phyloP scores from a whole-genome alignment of 2,113 vertebrate genomes.

The Myocastor coypus region DNA sequence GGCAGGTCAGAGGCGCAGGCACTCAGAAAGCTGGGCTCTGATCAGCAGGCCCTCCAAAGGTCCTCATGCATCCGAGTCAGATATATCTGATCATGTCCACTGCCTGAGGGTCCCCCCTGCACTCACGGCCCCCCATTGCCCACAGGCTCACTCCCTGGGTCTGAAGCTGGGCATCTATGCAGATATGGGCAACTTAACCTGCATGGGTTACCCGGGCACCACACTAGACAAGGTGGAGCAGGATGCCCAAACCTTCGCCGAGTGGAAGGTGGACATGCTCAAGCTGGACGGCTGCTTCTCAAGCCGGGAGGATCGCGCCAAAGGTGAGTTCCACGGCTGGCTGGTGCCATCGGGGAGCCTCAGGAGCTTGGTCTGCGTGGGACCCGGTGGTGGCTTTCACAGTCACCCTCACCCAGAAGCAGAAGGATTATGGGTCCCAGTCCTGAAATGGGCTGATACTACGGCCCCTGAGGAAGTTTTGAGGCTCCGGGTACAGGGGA shows the following conservation, averaged over 20 bases:
- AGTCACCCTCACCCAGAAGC: neutral
- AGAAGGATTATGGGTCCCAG: neutral
- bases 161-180: constrained; percentile 96
- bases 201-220: constrained; percentile 93
- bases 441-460: neutral
- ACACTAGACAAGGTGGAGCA: constrained; percentile 88
- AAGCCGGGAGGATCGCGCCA: constrained; percentile 83
- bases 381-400: neutral
- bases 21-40: neutral
- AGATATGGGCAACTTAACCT: constrained; percentile 93
- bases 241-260: constrained; percentile 93
- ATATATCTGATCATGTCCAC: neutral
- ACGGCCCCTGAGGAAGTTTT: neutral
- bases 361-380: neutral
- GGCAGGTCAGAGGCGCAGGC: neutral
- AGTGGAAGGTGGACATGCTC: constrained; percentile 97
- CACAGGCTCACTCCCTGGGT: constrained; percentile 91
- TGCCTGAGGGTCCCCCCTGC: neutral
- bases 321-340: constrained; percentile 84
- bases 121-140: neutral
- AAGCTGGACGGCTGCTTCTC: constrained; percentile 97
- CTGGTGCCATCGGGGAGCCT: neutral
- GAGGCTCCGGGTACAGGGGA: neutral
- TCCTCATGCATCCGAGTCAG: neutral
- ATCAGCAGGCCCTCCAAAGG: neutral